Evolutionary conservation across 2,888 invertebrate genomes (phyloP), one percentile per base, ranked within the genome.

Genomic region (Drosophila cracens): DNA sequence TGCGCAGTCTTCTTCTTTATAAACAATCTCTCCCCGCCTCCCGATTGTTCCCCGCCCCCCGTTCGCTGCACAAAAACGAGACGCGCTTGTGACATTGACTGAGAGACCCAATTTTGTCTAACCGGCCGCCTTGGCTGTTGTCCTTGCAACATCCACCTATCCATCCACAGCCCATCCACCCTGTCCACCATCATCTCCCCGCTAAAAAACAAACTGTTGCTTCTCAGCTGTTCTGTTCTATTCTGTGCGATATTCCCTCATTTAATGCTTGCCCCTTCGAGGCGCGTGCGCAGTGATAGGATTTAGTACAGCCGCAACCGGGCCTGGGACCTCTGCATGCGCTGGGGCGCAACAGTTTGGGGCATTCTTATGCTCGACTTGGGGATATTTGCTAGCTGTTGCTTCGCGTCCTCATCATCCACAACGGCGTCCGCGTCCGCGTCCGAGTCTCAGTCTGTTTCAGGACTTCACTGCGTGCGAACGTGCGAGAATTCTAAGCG

Each of bases 401-500:
- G 86, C 86, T 87, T 90, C 81, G 74, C 70, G 69, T 62, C 61
- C 58, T 49, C 46, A 27, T 59, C 62, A 40, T 21, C 53, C 58
- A 48, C 46, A 21, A 40, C 36, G 60, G 46, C 60, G 48, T n/a
- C 46, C 49, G 38, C 27, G 48, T 21, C 46, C 49, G 38, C 27
- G 25, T 25, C 27, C 51, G 63, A 52, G 56, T 52, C 56, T 78
- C 76, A 78, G 78, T 78, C 78, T 87, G 89, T 89, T 87, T 89
- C 65, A 80, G 90, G 89, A 87, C 90, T 87, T 87, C 76, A 87
- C 64, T 73, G 80, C 78, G 90, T 87, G 80, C 84, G 81, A 89
- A 90, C 89, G 89, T 90, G 87, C 77, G 58, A 76, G 67, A 62
- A 54, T 58, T 62, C 60, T 60, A 29, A 70, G 65, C 79, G 81